Percentiles rank a stretch among this genome's conserved stretches.
phyloP scores from a whole-genome alignment of 2,113 vertebrate genomes.

The Morone chrysops region DNA sequence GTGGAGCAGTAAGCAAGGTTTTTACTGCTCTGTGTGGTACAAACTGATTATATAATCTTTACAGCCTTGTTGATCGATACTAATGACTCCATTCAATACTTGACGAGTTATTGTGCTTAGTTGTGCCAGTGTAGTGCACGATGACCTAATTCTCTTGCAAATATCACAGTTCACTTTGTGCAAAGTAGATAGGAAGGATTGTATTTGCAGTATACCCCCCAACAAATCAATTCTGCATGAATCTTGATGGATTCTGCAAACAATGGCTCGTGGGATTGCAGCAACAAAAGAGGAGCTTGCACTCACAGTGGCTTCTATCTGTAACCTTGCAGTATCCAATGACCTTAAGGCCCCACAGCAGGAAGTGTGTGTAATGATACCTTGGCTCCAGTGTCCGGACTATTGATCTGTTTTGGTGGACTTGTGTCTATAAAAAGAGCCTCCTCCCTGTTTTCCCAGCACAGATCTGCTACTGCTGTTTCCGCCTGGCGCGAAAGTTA shows the following conservation, averaged over 20 bases:
- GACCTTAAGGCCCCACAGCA: slow-evolving; percentile 43
- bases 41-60: slow-evolving; percentile 35
- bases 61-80: slow-evolving; percentile 21
- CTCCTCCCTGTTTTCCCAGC: slow-evolving; percentile 42
- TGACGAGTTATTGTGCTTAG: not conserved
- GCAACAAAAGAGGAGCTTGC: slow-evolving; percentile 9
- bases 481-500: slow-evolving; percentile 1
- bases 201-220: not conserved
- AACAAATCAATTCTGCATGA: not conserved
- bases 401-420: slow-evolving; percentile 70
- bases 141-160: not conserved
- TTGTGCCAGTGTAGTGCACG: not conserved
- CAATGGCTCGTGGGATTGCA: not conserved
- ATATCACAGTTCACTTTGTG: not conserved
- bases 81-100: slow-evolving; percentile 29
- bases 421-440: slow-evolving; percentile 70
- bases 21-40: slow-evolving; percentile 16
- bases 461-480: slow-evolving; percentile 15
- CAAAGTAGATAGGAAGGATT: not conserved
- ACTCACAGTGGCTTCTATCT: slow-evolving; percentile 12
- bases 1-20: not conserved
- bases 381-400: slow-evolving; percentile 46
- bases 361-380: slow-evolving; percentile 45
- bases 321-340: slow-evolving; percentile 61
- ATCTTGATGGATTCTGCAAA: not conserved